phyloP scores from a whole-genome alignment of 2,888 invertebrate species.

The Rugalucina vietnamica region DNA sequence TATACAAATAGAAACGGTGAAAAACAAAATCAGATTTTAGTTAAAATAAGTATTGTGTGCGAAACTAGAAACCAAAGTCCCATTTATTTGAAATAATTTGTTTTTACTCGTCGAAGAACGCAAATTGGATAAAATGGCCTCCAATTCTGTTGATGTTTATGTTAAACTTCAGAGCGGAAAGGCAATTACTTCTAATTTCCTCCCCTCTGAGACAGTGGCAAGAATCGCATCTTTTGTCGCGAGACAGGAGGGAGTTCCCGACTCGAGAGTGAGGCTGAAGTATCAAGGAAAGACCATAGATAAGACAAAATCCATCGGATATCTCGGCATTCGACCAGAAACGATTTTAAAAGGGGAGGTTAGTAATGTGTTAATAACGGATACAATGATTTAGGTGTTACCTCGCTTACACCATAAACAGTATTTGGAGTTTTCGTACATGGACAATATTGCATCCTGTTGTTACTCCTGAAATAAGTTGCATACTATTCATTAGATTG shows the following conservation, averaged over 20 bases:
- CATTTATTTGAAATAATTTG: not conserved
- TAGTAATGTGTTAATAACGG: too few species aligned
- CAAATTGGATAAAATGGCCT: conserved; percentile 61
- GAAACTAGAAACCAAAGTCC: not conserved
- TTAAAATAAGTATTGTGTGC: not conserved
- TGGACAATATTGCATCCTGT: too few species aligned
- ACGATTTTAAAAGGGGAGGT: conserved; percentile 81
- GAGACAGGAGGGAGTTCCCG: conserved; percentile 64
- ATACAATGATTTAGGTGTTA: too few species aligned
- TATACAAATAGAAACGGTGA: not conserved
- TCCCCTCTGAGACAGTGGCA: conserved; percentile 54
- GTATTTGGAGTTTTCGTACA: too few species aligned
- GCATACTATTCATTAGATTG: too few species aligned
- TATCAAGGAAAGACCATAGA: conserved; percentile 79
- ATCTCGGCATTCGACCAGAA: conserved; percentile 76
- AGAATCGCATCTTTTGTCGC: conserved; percentile 66
- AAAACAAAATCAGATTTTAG: not conserved
- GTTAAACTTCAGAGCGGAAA: conserved; percentile 75
- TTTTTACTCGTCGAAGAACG: not conserved
- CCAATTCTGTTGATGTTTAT: conserved; percentile 68
- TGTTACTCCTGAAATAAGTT: too few species aligned
- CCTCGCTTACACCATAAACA: too few species aligned
- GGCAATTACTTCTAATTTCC: conserved; percentile 65
- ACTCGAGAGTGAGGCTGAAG: conserved; percentile 70
- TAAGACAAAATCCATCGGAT: conserved; percentile 67